These are phyloP conservation scores for Thalassophryne amazonica DNA, from an alignment of 2,797 vertebrate genomes.

Conservation along the genomic window DNA sequence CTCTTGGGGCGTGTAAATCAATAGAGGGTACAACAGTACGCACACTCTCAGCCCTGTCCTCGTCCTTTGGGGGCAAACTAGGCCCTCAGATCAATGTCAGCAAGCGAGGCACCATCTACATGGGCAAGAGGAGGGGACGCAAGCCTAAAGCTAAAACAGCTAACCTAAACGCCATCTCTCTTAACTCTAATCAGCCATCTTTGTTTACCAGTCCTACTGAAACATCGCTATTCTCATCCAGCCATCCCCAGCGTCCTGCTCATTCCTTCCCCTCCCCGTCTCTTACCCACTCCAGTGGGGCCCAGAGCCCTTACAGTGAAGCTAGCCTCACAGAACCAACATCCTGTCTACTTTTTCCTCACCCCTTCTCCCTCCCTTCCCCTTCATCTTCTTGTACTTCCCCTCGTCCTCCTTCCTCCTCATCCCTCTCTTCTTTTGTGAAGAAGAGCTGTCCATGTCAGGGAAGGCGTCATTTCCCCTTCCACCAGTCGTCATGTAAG, in stretches of 20 bases:
- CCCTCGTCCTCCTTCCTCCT: constrained; percentile 67
- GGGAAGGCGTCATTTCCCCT: constrained; percentile 79
- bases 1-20: constrained; percentile 52
- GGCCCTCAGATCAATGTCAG: constrained; percentile 98
- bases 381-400: constrained; percentile 74
- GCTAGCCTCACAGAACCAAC: constrained; percentile 87
- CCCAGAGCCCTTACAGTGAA: constrained; percentile 91
- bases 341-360: constrained; percentile 70
- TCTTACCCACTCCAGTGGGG: constrained; percentile 85
- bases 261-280: constrained; percentile 86
- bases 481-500: constrained; percentile 78
- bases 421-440: constrained; percentile 84
- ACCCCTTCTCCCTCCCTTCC: constrained; percentile 72
- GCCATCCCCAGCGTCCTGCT: constrained; percentile 75
- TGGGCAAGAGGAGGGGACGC: constrained; percentile 95
- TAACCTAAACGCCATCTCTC: constrained; percentile 28
- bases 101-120: constrained; percentile 98
- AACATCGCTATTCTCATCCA: constrained; percentile 63
- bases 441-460: constrained; percentile 88
- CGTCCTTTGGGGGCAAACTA: constrained; percentile 89
- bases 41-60: constrained; percentile 89
- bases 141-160: constrained; percentile 86
- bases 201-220: constrained; percentile 61
- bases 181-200: constrained; percentile 41
- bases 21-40: constrained; percentile 57